These are phyloP conservation scores for Phylloscopus trochilus DNA, from an alignment of 2,113 vertebrate species.

Conservation along the genomic window DNA sequence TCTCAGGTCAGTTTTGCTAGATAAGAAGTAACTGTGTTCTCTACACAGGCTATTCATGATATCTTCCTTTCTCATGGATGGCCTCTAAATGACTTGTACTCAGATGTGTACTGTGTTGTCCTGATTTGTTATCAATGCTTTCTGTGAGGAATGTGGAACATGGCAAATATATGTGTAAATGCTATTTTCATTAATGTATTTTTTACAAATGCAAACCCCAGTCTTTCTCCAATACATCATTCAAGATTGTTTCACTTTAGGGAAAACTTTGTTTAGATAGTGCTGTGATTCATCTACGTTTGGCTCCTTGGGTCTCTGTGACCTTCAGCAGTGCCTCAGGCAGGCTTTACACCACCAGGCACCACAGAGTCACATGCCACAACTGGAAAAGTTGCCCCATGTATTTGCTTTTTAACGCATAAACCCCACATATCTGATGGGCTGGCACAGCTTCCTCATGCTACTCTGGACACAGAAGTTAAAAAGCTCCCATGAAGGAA, in stretches of 20 bases:
- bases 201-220: not conserved
- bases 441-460: not conserved
- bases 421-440: not conserved
- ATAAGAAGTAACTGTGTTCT: not conserved
- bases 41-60: not conserved
- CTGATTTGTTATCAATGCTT: not conserved
- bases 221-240: not conserved
- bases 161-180: not conserved
- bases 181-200: not conserved
- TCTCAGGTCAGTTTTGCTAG: not conserved
- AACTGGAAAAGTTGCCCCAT: not conserved
- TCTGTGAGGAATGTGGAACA: not conserved
- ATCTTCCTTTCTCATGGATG: not conserved
- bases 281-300: not conserved
- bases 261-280: not conserved
- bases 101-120: not conserved
- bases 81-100: not conserved
- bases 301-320: not conserved
- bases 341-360: not conserved
- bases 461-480: not conserved
- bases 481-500: not conserved
- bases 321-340: not conserved
- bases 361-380: not conserved
- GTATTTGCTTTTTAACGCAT: not conserved
- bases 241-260: not conserved